Conservation (phyloP, 2,113 vertebrate species). For the Struthio camelus region DNA sequence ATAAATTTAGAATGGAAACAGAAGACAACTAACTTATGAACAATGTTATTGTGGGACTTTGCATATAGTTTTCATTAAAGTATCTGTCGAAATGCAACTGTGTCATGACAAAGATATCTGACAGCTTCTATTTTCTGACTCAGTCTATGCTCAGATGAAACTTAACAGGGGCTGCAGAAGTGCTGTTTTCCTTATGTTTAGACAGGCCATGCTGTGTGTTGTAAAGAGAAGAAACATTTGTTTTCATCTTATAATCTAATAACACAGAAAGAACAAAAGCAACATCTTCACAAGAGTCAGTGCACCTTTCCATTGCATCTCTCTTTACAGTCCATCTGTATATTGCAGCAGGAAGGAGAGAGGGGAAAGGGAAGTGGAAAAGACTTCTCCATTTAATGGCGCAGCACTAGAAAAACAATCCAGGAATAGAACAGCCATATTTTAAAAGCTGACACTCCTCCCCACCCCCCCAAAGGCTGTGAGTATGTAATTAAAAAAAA, state of each 20-base stretch:
- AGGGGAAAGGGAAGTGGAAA: slow-evolving; percentile 44
- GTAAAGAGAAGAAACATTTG: slow-evolving; percentile 31
- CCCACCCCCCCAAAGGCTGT: not conserved
- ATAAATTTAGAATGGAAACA: not conserved
- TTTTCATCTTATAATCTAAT: not conserved
- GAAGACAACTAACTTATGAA: not conserved
- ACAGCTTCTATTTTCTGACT: not conserved
- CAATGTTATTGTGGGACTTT: not conserved
- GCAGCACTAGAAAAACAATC: slow-evolving; percentile 34
- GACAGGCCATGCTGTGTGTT: not conserved
- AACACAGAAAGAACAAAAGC: slow-evolving; percentile 26
- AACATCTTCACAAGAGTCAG: not conserved
- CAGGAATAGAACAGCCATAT: slow-evolving; percentile 11
- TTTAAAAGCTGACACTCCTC: not conserved
- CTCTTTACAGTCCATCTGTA: not conserved
- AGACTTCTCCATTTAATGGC: slow-evolving; percentile 11
- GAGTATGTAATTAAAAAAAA: not conserved
- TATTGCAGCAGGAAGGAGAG: not conserved
- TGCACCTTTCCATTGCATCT: not conserved
- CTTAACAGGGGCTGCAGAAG: not conserved
- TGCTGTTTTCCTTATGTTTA: not conserved
- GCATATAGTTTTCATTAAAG: not conserved
- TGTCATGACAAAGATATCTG: not conserved
- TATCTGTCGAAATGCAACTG: not conserved
- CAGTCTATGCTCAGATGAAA: not conserved